Evolutionary conservation across 2,797 vertebrate genomes (phyloP), one percentile per base, ranked within the genome.

Genomic region (Trichosurus vulpecula): DNA sequence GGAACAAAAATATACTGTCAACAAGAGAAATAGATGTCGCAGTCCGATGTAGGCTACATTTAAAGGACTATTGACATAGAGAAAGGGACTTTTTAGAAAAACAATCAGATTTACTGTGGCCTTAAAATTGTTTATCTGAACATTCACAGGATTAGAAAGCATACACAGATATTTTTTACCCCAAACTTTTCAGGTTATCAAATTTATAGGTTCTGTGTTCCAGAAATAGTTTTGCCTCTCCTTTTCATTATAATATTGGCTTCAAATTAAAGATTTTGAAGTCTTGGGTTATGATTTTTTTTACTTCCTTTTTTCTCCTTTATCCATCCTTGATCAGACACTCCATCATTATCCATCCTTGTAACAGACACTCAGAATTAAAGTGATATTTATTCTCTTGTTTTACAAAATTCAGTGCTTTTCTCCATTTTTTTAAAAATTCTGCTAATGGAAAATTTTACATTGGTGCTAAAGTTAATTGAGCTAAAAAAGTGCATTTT

Each of bases 1-100:
- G 57, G 95, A 95, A 58, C 54, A 89, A 52, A 97, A 93, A 66
- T 90, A 74, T 0, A 14, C 74, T 52, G 11, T 91, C 14, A 74
- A 0, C 90, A 92, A 94, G 87, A 97, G 81, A 90, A 91, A 66
- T 94, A 35, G 13, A 54, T 91, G n/a, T 30, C 30, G 81, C 51
- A 41, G 55, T 9, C 3, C 51, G 41, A 25, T 8, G 22, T 81
- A 47, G 41, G 41, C 3, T 47, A 11, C 41, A 81, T 81, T 47
- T 47, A 41, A 87, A 51, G 10, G 9, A 51, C 13, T 27, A 10
- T 87, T 47, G 41, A 0, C 41, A 27, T 27, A 87, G 25, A 47
- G 74, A 10, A 35, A 11, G 10, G 41, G 74, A 47, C 6, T 74
- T 66, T n/a, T 57, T 54, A 31, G n/a, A 74, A 27, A 47, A 81